phyloP scores from a whole-genome alignment of 2,888 invertebrate genomes.

The Panorpa germanica region DNA sequence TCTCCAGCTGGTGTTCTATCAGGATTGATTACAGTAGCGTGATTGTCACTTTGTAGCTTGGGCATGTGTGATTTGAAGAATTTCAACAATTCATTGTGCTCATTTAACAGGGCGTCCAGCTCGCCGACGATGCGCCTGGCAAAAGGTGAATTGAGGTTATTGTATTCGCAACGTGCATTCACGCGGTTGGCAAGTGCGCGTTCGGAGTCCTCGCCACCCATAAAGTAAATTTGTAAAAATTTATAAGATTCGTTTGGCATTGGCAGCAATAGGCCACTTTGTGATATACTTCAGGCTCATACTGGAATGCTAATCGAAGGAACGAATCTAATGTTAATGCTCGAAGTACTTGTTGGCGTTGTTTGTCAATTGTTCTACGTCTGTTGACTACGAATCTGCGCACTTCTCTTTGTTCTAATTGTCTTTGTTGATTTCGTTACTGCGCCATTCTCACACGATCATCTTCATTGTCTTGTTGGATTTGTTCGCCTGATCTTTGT shows the following conservation, averaged over 20 bases:
- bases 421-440: conserved; percentile 13
- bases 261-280: conserved; percentile 14
- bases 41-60: conserved; percentile 16
- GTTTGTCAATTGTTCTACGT: conserved; percentile 14
- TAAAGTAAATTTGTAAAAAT: no score
- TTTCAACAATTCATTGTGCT: conserved; percentile 17
- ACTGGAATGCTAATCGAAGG: no score
- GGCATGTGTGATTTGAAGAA: conserved; percentile 18
- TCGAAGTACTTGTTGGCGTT: conserved; percentile 13
- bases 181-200: no score
- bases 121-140: conserved; percentile 14
- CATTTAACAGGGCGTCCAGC: conserved; percentile 15
- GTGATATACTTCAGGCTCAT: conserved; percentile 16
- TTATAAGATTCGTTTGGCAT: no score
- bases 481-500: no score
- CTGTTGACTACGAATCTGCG: conserved; percentile 12
- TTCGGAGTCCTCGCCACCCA: no score
- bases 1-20: conserved; percentile 18
- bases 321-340: conserved; percentile 14
- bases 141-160: no score
- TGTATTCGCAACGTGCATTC: no score
- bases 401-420: conserved; percentile 13
- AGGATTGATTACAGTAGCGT: conserved; percentile 16
- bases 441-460: conserved; percentile 14
- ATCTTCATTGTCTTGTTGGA: no score